A percentile compares a stretch with the other conserved stretches of the same genome.
Conservation (phyloP, 2,113 vertebrate species). For the Rafetus swinhoei region DNA sequence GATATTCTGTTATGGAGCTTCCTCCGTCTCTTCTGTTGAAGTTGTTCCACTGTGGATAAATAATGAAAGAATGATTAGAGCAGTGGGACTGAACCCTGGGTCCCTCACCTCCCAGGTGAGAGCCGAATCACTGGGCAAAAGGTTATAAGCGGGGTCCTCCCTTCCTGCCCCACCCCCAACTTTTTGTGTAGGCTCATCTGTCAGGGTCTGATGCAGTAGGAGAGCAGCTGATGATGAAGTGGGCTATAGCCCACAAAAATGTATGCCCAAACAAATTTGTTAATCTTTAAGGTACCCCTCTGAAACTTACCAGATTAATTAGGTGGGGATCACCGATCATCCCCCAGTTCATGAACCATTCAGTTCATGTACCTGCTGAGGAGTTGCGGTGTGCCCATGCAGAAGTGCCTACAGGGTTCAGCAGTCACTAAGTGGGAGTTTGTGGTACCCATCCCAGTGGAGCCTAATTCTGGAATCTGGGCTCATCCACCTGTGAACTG, state of each 20-base stretch:
- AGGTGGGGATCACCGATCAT: neutral
- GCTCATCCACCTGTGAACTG: neutral
- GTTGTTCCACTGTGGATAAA: neutral
- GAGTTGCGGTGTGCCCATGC: neutral
- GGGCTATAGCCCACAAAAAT: too few relatives aligned
- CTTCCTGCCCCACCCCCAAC: neutral
- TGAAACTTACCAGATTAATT: neutral
- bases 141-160: neutral
- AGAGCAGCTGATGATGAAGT: neutral
- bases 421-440: neutral
- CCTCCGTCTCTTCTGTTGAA: neutral
- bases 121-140: neutral
- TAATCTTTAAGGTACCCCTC: too few relatives aligned
- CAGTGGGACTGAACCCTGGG: neutral
- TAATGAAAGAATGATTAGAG: neutral
- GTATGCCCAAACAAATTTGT: too few relatives aligned
- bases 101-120: neutral
- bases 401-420: neutral
- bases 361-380: neutral
- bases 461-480: neutral
- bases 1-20: neutral
- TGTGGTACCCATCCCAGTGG: neutral
- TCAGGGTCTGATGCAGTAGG: neutral
- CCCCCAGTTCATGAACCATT: neutral
- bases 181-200: neutral